These are phyloP conservation scores for Rattus rattus DNA, from an alignment of 2,113 vertebrate genomes.

Conservation along the genomic window DNA sequence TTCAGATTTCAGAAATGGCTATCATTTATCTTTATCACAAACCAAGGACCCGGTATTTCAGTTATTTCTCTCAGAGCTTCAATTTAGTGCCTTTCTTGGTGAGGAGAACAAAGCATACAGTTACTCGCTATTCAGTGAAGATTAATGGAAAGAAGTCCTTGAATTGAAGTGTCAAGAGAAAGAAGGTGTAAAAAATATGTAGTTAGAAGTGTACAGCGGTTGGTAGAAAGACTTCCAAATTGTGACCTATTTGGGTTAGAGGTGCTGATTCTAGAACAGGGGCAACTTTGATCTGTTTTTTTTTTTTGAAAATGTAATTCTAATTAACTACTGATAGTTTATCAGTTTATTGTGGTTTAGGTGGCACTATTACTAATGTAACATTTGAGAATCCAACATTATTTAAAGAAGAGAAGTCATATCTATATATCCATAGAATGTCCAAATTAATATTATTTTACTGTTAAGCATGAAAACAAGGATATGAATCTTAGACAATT, in stretches of 20 bases:
- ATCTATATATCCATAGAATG: background rate
- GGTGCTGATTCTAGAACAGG: background rate
- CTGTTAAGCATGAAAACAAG: background rate
- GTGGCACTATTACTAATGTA: background rate
- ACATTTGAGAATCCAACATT: background rate
- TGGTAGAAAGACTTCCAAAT: background rate
- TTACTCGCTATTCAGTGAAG: background rate
- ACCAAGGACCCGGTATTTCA: background rate
- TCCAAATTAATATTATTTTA: background rate
- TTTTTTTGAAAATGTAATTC: background rate
- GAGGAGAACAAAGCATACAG: background rate
- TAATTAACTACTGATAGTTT: background rate
- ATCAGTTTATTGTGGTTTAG: background rate
- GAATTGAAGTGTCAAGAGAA: background rate
- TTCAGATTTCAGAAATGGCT: background rate
- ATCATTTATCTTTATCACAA: conserved; percentile 17
- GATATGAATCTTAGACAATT: background rate
- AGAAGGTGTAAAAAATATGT: background rate
- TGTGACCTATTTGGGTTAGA: background rate
- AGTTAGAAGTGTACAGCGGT: background rate
- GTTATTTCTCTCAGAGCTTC: conserved; percentile 9
- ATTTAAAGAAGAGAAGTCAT: background rate
- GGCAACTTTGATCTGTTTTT: background rate
- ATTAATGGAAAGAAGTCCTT: conserved; percentile 7
- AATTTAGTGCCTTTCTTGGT: background rate